Evolutionary conservation across 2,113 vertebrate genomes (phyloP).

Genomic region (Bos taurus): ARS-UCD2.0 NC_037336.1:102716501-102717000

Average conservation of each 20-base stretch:
- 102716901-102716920: not conserved
- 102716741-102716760: not conserved
- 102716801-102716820: accelerated
- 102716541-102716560: not conserved
- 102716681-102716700: accelerated
- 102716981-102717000: not conserved
- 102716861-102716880: not conserved
- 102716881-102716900: accelerated
- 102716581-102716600: not conserved
- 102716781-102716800: accelerated
- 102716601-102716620: not conserved
- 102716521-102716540: not conserved
- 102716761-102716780: not conserved
- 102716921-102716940: not conserved
- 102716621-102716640: not conserved
- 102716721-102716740: accelerated
- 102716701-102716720: accelerated
- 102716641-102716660: not conserved
- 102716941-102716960: too few relatives aligned
- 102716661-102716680: not conserved
- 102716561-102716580: not conserved
- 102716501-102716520: not conserved
- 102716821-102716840: not conserved
- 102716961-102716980: not conserved
- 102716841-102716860: not conserved